Evolutionary conservation across 2,888 invertebrate genomes (phyloP).

Genomic region (Xanthorhoe designata): DNA sequence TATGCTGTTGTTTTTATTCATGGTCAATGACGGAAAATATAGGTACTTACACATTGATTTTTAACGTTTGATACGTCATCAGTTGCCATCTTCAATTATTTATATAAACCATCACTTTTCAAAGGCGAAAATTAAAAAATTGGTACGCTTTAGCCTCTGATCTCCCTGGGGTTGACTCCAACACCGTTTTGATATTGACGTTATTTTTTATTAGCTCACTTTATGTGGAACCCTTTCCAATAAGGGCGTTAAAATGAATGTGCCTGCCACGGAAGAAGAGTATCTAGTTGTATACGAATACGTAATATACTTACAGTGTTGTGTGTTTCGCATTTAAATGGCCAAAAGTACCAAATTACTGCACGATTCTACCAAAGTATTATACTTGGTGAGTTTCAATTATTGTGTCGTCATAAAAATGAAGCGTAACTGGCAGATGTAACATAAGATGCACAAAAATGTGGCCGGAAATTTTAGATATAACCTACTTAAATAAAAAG

Average conservation of each 20-base stretch:
- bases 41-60: too few relatives aligned
- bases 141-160: constrained; percentile 51
- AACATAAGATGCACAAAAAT: background rate
- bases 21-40: too few relatives aligned
- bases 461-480: too few relatives aligned
- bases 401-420: background rate
- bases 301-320: background rate
- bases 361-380: background rate
- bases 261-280: constrained; percentile 9
- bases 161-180: constrained; percentile 55
- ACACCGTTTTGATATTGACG: constrained; percentile 64
- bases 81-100: background rate
- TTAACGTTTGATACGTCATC: background rate
- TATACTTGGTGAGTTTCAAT: background rate
- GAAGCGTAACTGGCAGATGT: background rate
- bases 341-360: background rate
- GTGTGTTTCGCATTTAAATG: background rate
- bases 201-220: constrained; percentile 68
- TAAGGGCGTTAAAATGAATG: constrained; percentile 38
- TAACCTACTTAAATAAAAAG: background rate
- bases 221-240: constrained; percentile 53
- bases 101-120: background rate
- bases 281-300: background rate
- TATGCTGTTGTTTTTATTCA: too few relatives aligned
- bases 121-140: constrained; percentile 48